These are phyloP conservation scores for Volucella inanis DNA, from an alignment of 2,888 invertebrate genomes.

Conservation along the genomic window DNA sequence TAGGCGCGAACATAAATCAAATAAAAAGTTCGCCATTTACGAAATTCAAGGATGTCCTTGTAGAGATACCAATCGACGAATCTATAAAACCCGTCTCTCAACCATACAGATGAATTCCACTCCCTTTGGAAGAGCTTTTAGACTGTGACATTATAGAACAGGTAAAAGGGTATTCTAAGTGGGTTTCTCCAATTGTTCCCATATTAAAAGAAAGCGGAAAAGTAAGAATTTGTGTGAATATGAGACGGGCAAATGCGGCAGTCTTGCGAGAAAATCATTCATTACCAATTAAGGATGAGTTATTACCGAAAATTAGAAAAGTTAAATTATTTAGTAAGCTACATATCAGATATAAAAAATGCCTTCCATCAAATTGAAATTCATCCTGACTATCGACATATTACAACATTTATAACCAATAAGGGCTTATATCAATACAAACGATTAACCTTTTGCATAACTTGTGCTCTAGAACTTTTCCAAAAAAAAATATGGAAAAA, in stretches of 20 bases:
- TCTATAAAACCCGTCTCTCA: constrained; percentile 32
- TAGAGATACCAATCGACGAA: constrained; percentile 28
- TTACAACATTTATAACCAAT: constrained; percentile 82
- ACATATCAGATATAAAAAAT: constrained; percentile 79
- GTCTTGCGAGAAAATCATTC: constrained; percentile 53
- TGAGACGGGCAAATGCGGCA: constrained; percentile 52
- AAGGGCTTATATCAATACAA: constrained; percentile 81
- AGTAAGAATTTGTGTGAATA: constrained; percentile 42
- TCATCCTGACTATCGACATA: constrained; percentile 65
- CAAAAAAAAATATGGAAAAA: constrained; percentile 80
- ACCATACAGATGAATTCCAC: constrained; percentile 27
- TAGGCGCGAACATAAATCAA: constrained; percentile 16
- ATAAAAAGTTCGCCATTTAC: constrained; percentile 36
- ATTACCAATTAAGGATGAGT: constrained; percentile 48
- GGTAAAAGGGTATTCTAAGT: constrained; percentile 29
- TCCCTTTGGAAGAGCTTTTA: constrained; percentile 47
- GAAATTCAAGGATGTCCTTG: no score
- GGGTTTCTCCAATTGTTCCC: constrained; percentile 47
- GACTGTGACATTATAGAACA: constrained; percentile 33
- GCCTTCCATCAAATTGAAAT: constrained; percentile 81
- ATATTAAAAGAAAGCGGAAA: constrained; percentile 42
- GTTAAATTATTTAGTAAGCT: constrained; percentile 76
- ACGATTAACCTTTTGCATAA: constrained; percentile 81
- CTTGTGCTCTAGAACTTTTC: constrained; percentile 82
- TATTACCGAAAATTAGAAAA: constrained; percentile 45